Conservation (phyloP, 2,888 invertebrate genomes). For the Dromius quadrimaculatus region DNA sequence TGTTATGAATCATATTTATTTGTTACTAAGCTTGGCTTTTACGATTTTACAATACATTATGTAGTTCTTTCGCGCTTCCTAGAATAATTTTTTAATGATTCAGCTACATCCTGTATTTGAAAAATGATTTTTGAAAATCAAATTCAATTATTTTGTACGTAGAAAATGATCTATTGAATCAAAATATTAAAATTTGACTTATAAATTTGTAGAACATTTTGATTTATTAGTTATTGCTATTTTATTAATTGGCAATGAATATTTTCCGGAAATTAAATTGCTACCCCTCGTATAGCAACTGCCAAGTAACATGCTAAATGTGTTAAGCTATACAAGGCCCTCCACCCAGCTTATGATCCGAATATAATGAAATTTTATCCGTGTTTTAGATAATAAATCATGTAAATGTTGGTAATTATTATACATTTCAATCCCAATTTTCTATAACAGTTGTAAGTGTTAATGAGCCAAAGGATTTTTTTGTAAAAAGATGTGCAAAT, state of each 20-base stretch:
- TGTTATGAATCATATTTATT: too few relatives aligned
- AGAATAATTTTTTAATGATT: too few relatives aligned
- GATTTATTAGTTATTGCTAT: not conserved
- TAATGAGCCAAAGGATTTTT: slow-evolving; percentile 45
- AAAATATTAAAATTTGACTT: too few relatives aligned
- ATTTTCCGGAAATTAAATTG: not conserved
- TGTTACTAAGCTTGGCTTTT: too few relatives aligned
- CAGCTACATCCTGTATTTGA: too few relatives aligned
- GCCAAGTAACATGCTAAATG: slow-evolving; percentile 47
- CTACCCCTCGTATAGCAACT: slow-evolving; percentile 24
- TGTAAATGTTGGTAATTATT: slow-evolving; percentile 44
- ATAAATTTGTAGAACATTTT: not conserved
- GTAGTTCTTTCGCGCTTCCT: too few relatives aligned
- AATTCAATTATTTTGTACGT: too few relatives aligned
- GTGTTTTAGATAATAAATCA: slow-evolving; percentile 43
- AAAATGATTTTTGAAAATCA: too few relatives aligned
- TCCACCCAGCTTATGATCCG: slow-evolving; percentile 50
- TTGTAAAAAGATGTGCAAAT: slow-evolving; percentile 47
- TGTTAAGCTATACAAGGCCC: slow-evolving; percentile 45
- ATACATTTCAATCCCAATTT: slow-evolving; percentile 38
- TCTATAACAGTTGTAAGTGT: slow-evolving; percentile 48
- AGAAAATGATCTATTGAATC: too few relatives aligned
- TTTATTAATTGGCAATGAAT: not conserved
- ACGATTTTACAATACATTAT: too few relatives aligned
- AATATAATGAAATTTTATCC: slow-evolving; percentile 44